A percentile compares a stretch with the other conserved stretches of the same genome.
Evolutionary conservation across 2,113 vertebrate species (phyloP).

Genomic region (Prolemur simus): DNA sequence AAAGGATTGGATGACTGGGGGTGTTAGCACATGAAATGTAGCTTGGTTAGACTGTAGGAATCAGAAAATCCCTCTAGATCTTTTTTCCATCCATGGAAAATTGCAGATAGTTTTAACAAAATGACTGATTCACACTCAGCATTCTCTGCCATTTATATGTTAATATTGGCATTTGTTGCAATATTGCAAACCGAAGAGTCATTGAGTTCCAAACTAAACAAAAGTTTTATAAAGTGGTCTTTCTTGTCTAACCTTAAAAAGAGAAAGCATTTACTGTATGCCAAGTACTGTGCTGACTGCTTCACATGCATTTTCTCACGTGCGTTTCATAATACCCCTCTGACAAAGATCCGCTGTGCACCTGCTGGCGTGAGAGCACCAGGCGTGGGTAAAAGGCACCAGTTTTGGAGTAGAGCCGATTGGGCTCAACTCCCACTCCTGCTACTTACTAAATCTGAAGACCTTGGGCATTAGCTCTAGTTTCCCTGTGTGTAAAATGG

Average conservation of each 20-base stretch:
- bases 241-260: neutral
- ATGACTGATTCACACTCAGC: neutral
- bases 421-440: neutral
- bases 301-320: neutral
- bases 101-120: slow-evolving; percentile 9
- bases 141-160: neutral
- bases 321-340: neutral
- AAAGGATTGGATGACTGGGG: neutral
- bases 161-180: slow-evolving; percentile 14
- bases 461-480: neutral
- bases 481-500: neutral
- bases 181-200: neutral
- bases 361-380: neutral
- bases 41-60: neutral
- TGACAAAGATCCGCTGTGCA: neutral
- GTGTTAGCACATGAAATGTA: neutral
- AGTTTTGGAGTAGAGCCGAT: neutral
- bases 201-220: slow-evolving; percentile 32
- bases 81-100: slow-evolving; percentile 7
- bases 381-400: neutral
- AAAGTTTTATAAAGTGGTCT: slow-evolving; percentile 6
- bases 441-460: neutral
- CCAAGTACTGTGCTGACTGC: neutral
- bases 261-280: neutral
- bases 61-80: neutral